Conservation (phyloP, 2,113 vertebrate species). For the Nesogale talazaci region DNA sequence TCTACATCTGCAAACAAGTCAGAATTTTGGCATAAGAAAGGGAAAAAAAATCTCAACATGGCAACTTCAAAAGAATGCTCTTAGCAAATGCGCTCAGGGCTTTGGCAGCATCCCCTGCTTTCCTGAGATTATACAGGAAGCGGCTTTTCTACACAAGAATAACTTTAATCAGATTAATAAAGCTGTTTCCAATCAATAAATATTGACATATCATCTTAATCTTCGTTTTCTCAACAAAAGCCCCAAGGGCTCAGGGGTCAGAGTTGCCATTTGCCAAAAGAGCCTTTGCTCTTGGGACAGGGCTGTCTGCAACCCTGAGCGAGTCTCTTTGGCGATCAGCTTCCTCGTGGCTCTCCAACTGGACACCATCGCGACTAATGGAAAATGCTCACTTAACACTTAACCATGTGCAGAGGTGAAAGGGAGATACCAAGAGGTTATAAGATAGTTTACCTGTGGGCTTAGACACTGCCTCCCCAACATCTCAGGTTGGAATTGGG, state of each 20-base stretch:
- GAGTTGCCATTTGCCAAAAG: not conserved
- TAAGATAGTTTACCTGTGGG: not conserved
- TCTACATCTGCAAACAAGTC: not conserved
- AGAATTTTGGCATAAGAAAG: not conserved
- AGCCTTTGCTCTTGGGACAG: not conserved
- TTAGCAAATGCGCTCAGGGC: conserved; percentile 1
- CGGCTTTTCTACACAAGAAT: conserved; percentile 39
- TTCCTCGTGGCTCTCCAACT: not conserved
- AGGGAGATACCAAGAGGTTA: not conserved
- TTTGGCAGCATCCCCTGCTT: conserved; percentile 22
- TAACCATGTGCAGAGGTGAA: not conserved
- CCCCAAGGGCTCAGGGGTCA: not conserved
- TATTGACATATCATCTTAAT: conserved; percentile 25
- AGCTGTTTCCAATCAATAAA: conserved; percentile 57
- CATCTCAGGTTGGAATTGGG: not conserved
- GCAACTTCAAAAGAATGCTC: conserved; percentile 46
- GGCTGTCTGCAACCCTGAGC: not conserved
- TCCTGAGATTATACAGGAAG: conserved; percentile 62
- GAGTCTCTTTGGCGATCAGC: not conserved
- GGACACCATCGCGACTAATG: not conserved
- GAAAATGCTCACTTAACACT: not conserved
- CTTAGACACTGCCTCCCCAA: not conserved
- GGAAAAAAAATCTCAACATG: conserved; percentile 40
- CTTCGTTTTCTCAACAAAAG: not conserved
- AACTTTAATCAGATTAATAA: conserved; percentile 19